Conservation (phyloP, 2,797 vertebrate genomes). For the Ctenopoma multispine region DNA sequence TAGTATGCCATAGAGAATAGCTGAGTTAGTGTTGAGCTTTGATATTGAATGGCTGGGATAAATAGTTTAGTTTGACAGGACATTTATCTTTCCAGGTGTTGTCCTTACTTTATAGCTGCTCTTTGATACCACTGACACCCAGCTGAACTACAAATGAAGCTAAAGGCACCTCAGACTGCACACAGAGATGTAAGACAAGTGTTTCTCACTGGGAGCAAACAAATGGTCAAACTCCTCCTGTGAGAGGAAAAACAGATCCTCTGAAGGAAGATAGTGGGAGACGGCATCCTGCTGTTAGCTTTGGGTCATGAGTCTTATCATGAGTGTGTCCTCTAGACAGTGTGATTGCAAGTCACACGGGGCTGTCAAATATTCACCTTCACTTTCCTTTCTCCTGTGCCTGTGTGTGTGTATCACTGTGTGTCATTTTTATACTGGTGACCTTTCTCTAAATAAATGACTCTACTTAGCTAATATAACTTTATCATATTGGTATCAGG, state of each 20-base stretch:
- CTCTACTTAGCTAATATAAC: no score
- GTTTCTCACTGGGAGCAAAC: background rate
- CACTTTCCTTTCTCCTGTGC: slow-evolving; percentile 3
- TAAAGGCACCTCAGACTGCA: background rate
- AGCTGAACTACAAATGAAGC: no score
- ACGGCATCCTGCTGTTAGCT: background rate
- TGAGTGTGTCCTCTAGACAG: background rate
- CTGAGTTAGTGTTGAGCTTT: no score
- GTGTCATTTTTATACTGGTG: background rate
- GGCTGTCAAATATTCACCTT: slow-evolving; percentile 35
- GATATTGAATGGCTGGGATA: no score
- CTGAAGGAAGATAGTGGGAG: background rate
- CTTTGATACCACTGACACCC: no score
- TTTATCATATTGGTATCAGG: no score
- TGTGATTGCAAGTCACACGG: slow-evolving; percentile 44
- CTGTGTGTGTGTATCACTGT: background rate
- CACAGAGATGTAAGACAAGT: no score
- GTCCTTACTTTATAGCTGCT: no score
- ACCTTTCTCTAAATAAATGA: no score
- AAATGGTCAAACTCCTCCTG: background rate
- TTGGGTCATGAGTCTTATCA: slow-evolving; percentile 24
- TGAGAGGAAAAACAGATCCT: background rate
- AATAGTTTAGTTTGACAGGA: background rate
- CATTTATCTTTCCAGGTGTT: no score
- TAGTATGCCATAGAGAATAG: no score